Conservation (phyloP, 2,113 vertebrate species). For the Chaetura pelagica region DNA sequence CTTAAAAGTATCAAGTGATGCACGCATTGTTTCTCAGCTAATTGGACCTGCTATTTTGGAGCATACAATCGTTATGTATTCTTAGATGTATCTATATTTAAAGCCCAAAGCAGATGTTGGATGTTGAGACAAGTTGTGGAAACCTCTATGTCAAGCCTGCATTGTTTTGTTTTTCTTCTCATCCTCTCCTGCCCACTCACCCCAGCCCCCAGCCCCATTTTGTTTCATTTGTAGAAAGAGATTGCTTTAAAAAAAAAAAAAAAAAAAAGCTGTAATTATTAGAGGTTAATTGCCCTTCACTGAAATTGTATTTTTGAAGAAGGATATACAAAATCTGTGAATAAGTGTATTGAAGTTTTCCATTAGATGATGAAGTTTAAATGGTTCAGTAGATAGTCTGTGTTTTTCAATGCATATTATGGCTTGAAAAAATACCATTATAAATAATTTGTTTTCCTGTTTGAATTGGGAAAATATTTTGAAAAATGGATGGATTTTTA, state of each 20-base stretch:
- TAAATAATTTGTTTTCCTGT: background rate
- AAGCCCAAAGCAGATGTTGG: slow-evolving; percentile 49
- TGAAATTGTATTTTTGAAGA: background rate
- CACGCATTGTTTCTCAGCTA: slow-evolving; percentile 42
- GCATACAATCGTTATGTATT: background rate
- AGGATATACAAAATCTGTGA: background rate
- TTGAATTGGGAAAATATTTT: background rate
- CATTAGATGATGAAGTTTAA: background rate
- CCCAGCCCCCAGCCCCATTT: background rate
- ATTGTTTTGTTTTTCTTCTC: background rate
- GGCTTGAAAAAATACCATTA: background rate
- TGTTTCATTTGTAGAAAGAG: background rate
- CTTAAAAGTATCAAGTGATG: slow-evolving; percentile 31
- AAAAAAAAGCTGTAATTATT: background rate
- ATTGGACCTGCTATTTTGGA: slow-evolving; percentile 67
- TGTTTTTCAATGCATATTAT: background rate
- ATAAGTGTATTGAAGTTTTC: background rate
- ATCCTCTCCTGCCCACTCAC: fast-evolving
- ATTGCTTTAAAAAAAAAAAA: background rate
- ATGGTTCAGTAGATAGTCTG: background rate
- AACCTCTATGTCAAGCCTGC: background rate
- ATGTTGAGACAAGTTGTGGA: slow-evolving; percentile 25
- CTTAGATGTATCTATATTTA: slow-evolving; percentile 53
- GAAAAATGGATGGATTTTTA: background rate
- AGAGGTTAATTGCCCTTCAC: background rate